These are phyloP conservation scores for Eurytoma adleriae DNA, from an alignment of 2,888 invertebrate genomes.

Conservation along the genomic window DNA sequence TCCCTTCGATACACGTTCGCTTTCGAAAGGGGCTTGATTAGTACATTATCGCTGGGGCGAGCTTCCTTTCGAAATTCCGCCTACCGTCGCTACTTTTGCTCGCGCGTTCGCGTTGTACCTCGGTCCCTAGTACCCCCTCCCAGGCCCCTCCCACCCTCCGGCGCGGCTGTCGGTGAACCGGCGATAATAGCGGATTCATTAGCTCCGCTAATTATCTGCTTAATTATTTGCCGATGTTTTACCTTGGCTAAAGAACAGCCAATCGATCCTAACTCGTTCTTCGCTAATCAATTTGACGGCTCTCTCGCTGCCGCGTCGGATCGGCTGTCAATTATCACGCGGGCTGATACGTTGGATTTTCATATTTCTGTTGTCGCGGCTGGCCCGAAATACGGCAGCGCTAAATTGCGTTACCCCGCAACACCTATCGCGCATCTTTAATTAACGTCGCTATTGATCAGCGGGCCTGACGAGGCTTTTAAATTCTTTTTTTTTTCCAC, in stretches of 20 bases:
- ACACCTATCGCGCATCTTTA: slow-evolving; percentile 51
- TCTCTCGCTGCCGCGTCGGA: slow-evolving; percentile 26
- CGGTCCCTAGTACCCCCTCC: background rate
- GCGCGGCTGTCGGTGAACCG: background rate
- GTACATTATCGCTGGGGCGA: slow-evolving; percentile 70
- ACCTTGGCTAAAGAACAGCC: slow-evolving; percentile 3
- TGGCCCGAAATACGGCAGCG: slow-evolving; percentile 10
- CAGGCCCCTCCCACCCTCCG: slow-evolving; percentile 1
- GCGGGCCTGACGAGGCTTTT: background rate
- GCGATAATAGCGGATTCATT: slow-evolving; percentile 36
- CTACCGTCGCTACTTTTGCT: slow-evolving; percentile 43
- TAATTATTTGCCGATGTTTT: slow-evolving; percentile 49
- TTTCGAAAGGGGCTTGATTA: slow-evolving; percentile 70
- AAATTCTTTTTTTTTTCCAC: slow-evolving; percentile 18
- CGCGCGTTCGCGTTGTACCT: slow-evolving; percentile 22
- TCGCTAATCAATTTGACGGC: slow-evolving; percentile 48
- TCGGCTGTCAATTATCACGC: slow-evolving; percentile 44
- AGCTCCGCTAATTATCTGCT: slow-evolving; percentile 33
- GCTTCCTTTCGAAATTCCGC: slow-evolving; percentile 56
- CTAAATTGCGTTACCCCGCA: slow-evolving; percentile 46
- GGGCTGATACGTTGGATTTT: slow-evolving; percentile 40
- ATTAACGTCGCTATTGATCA: slow-evolving; percentile 52
- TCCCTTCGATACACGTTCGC: background rate
- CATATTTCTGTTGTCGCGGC: slow-evolving; percentile 47
- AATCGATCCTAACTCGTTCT: slow-evolving; percentile 49